phyloP scores from a whole-genome alignment of 2,888 invertebrate species.

The Galeruca laticollis region DNA sequence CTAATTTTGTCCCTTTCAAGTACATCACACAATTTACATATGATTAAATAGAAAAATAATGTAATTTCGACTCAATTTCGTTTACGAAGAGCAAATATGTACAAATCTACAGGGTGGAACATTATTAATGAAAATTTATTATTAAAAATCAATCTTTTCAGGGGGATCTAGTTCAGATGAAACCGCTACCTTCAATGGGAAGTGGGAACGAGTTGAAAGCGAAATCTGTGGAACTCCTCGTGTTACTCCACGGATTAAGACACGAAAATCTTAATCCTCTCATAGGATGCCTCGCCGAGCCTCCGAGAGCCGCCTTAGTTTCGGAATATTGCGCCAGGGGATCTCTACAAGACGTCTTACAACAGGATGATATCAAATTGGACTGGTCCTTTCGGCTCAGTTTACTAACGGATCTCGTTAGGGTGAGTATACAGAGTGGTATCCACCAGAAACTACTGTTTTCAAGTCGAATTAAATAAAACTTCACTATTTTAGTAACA shows the following conservation, averaged over 20 bases:
- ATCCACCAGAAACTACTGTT: no score
- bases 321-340: conserved; percentile 91
- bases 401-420: conserved; percentile 90
- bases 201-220: conserved; percentile 76
- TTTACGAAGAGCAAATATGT: no score
- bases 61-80: no score
- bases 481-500: no score
- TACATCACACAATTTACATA: no score
- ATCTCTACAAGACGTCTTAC: conserved; percentile 83
- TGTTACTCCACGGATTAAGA: conserved; percentile 84
- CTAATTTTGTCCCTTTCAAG: no score
- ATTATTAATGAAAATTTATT: no score
- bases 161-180: conserved; percentile 92
- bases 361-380: conserved; percentile 90
- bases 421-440: conserved; percentile 69
- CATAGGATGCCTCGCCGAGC: conserved; percentile 86
- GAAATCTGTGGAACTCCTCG: conserved; percentile 83
- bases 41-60: no score
- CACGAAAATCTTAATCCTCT: conserved; percentile 93
- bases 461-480: no score
- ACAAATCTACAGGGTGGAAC: no score
- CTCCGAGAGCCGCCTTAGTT: conserved; percentile 82
- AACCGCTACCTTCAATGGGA: conserved; percentile 74
- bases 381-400: conserved; percentile 97
- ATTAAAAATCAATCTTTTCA: conserved; percentile 65